Evolutionary conservation across 2,888 invertebrate genomes (phyloP), one percentile per base, ranked within the genome.

Genomic region (Coenonympha glycerion): DNA sequence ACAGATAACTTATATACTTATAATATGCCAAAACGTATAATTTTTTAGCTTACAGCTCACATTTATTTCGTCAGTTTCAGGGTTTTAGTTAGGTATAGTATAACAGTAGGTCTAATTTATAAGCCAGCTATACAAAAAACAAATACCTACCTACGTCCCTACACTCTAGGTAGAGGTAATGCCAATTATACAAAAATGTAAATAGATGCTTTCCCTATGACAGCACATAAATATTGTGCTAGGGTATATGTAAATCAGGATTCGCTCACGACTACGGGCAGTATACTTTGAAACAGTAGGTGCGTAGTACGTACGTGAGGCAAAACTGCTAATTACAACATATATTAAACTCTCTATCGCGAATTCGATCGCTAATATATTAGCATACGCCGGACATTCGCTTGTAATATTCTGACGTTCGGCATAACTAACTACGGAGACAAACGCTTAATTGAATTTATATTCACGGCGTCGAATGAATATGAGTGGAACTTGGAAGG

Each of bases 401-500:
- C 59, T 51, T 58, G 55, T 53, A 48, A 55, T 57, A 53, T 55
- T 53, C 42, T 50, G 48, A 51, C 53, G 40, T 52, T 56, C 55
- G 52, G 54, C 55, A 61, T 55, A 59, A 58, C 50, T 60, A 57
- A 58, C 49, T 55, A 49, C 53, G 57, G 56, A 56, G 57, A 50
- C 57, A 67, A 73, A 67, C 66, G 65, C 72, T 78, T 82, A 85
- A 84, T 86, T 84, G 79, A 84, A 81, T 85, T 83, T 84, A 85
- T 84, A 76, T 71, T 70, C 82, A 80, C 82, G 84, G 84, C 70
- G 72, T 70, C 76, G 78, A 81, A 82, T 83, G 79, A 82, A 80
- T 83, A 82, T 83, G 82, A 83, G 75, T 76, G 60, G 72, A n/a
- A n/a, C n/a, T n/a, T n/a, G n/a, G n/a, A 71, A 70, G 73, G 73